These are phyloP conservation scores for Tachina grossa DNA, from an alignment of 2,888 invertebrate genomes.

Conservation along the genomic window DNA sequence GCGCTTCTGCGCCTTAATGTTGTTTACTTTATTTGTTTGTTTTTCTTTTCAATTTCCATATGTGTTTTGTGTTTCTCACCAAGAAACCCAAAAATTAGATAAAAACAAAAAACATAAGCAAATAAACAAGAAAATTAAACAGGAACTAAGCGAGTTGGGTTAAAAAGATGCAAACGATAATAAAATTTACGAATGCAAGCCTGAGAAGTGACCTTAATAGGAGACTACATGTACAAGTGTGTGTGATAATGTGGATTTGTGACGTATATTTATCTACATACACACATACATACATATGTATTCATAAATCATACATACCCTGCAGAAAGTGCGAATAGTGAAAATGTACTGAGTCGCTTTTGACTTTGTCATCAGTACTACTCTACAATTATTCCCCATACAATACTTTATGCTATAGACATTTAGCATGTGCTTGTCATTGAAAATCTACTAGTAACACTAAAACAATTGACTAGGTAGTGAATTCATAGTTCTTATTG, in stretches of 20 bases:
- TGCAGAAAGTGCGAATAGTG: too few species aligned
- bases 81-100: slow-evolving; percentile 46
- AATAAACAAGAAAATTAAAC: slow-evolving; percentile 25
- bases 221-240: slow-evolving; percentile 21
- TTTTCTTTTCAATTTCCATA: background rate
- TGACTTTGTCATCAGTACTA: too few species aligned
- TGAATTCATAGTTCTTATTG: too few species aligned
- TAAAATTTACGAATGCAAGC: slow-evolving; percentile 48
- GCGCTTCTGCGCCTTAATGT: slow-evolving; percentile 43
- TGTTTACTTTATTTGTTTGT: slow-evolving; percentile 43
- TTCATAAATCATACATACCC: too few species aligned
- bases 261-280: slow-evolving; percentile 25
- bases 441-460: too few species aligned
- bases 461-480: too few species aligned
- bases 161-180: slow-evolving; percentile 23
- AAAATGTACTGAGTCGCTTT: too few species aligned
- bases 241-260: slow-evolving; percentile 31
- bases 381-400: too few species aligned
- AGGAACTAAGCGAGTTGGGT: slow-evolving; percentile 16
- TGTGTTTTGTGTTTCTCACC: slow-evolving; percentile 7
- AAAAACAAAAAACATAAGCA: slow-evolving; percentile 25
- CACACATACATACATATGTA: background rate
- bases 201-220: slow-evolving; percentile 67
- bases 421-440: too few species aligned
- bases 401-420: too few species aligned